These are phyloP conservation scores for Tetragnatha versicolor DNA, from an alignment of 1,140 invertebrate species.

Conservation along the genomic window DNA sequence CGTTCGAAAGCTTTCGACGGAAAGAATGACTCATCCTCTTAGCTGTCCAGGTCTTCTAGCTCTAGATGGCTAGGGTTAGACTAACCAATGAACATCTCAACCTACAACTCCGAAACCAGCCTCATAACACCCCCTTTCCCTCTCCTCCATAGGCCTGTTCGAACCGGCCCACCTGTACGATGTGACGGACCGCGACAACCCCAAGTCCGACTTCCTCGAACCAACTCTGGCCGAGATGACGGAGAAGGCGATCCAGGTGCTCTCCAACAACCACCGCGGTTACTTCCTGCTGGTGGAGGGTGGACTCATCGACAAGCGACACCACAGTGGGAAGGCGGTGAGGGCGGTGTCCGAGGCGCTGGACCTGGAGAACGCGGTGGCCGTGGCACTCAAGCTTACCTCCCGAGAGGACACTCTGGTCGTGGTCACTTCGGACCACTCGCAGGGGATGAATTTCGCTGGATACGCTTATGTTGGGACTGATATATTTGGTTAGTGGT, in stretches of 20 bases:
- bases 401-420: constrained; percentile 60
- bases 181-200: constrained; percentile 61
- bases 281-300: constrained; percentile 63
- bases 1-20: no score
- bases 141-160: constrained; percentile 61
- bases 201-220: constrained; percentile 53
- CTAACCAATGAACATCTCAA: no score
- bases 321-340: constrained; percentile 70
- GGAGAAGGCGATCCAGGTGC: constrained; percentile 63
- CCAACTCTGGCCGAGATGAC: constrained; percentile 65
- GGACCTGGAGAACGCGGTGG: constrained; percentile 59
- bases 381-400: constrained; percentile 54
- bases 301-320: constrained; percentile 79
- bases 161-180: constrained; percentile 63
- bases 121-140: background rate
- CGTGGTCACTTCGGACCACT: constrained; percentile 61
- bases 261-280: constrained; percentile 63
- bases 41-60: no score
- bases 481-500: constrained; percentile 59
- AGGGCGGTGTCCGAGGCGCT: constrained; percentile 59
- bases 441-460: constrained; percentile 60
- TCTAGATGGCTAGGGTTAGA: no score
- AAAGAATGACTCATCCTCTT: no score
- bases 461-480: constrained; percentile 60
- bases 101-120: no score